phyloP scores from a whole-genome alignment of 2,797 vertebrate genomes.

The Aselliscus stoliczkanus region DNA sequence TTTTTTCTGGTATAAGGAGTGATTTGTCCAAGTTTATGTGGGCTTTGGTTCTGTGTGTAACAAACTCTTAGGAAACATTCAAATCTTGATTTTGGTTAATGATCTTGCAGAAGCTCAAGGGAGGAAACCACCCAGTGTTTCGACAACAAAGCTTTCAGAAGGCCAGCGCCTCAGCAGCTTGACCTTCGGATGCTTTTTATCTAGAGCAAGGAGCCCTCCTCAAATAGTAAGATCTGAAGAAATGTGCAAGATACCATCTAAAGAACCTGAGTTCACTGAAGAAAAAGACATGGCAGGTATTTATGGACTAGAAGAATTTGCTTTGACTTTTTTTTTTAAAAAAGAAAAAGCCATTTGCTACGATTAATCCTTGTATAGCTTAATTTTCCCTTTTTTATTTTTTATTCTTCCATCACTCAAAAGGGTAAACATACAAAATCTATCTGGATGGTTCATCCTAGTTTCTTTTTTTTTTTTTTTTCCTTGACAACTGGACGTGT shows the following conservation, averaged over 20 bases:
- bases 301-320: background rate
- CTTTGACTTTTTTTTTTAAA: background rate
- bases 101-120: conserved; percentile 76
- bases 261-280: conserved; percentile 69
- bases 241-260: conserved; percentile 80
- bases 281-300: conserved; percentile 76
- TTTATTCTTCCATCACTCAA: background rate
- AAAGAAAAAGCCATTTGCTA: conserved; percentile 14
- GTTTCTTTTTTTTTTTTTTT: background rate
- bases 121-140: conserved; percentile 74
- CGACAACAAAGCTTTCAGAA: conserved; percentile 83
- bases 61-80: background rate
- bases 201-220: conserved; percentile 91
- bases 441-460: background rate
- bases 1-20: background rate
- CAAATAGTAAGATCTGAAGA: conserved; percentile 86
- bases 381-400: background rate
- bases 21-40: background rate
- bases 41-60: background rate
- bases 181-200: conserved; percentile 95
- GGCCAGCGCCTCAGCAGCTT: conserved; percentile 93
- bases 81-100: conserved; percentile 58
- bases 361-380: background rate
- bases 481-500: background rate
- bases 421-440: background rate